These are phyloP conservation scores for Sinodicranocentrus sp. DNA, from an alignment of 2,888 invertebrate genomes.

Conservation along the genomic window DNA sequence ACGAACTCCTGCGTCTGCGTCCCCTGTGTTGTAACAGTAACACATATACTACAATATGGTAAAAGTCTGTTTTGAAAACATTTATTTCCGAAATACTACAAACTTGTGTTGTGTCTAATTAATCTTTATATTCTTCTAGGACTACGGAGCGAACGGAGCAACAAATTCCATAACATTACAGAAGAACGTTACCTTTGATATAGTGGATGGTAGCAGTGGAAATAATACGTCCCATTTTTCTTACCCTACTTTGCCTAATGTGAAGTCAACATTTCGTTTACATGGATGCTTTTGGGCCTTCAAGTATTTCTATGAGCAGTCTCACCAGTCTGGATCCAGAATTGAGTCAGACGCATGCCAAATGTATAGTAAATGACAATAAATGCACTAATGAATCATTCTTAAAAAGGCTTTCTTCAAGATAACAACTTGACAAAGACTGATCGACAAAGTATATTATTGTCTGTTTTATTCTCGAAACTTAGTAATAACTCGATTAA, in stretches of 20 bases:
- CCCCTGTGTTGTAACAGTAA: neutral
- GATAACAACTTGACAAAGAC: neutral
- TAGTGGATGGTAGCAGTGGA: conserved; percentile 28
- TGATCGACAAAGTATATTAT: neutral
- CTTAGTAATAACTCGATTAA: neutral
- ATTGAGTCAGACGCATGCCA: conserved; percentile 52
- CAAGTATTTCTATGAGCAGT: conserved; percentile 47
- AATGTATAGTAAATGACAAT: too few species aligned
- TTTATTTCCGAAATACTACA: neutral
- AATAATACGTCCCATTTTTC: conserved; percentile 35
- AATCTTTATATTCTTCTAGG: neutral
- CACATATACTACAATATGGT: neutral
- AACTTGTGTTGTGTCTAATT: neutral
- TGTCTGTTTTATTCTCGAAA: neutral
- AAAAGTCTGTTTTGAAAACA: neutral
- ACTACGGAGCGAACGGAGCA: neutral
- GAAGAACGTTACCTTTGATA: conserved; percentile 35
- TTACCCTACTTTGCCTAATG: conserved; percentile 39
- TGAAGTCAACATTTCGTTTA: conserved; percentile 31
- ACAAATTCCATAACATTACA: conserved; percentile 36
- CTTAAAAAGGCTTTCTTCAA: too few species aligned
- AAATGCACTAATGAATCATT: neutral
- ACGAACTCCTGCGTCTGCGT: neutral
- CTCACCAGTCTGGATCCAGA: conserved; percentile 21
- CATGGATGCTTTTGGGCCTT: conserved; percentile 45